Base-by-base conservation (phyloP, 2,888 invertebrate species). In the Trissoscelio sp. region DNA sequence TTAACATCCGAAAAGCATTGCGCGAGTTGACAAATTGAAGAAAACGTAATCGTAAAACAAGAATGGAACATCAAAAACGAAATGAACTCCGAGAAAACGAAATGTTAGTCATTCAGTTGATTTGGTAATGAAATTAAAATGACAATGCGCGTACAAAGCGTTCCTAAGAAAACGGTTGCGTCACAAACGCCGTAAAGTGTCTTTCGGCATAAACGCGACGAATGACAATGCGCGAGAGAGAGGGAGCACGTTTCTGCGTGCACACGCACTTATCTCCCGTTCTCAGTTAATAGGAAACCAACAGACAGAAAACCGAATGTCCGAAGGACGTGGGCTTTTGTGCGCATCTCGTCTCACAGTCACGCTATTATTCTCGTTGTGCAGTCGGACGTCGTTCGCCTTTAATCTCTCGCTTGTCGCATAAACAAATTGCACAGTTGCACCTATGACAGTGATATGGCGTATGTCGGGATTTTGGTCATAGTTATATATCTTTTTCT, bases 271-370 rank as follows among this genome's bases (percentile, higher is more conserved):
- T 80, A 64, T 64, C 78, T 74, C 58, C 79, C 77, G 79, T 69
- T 69, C 75, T 67, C 67, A 55, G 75, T 53, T 82, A 79, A 82
- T 82, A 73, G 73, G 79, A 82, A 82, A 77, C 64, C 79, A 82
- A 79, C 82, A 66, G 39, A 69, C 82, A 66, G 72, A 82, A 82
- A 79, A 74, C 82, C 48, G 55, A 82, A 51, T 62, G 70, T 62
- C 72, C 80, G n/a, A 64, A 69, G 74, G 70, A 74, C 58, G 66
- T n/a, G 42, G 24, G 51, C 55, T 70, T 69, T 64, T 53, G 69
- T 73, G 69, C n/a, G n/a, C n/a, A n/a, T n/a, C n/a, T n/a, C n/a
- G n/a, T n/a, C n/a, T n/a, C n/a, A 7, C 51, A 60, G 72, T 57
- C 69, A 34, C 57, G 74, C 78, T 51, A 82, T 82, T 82, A 74